Evolutionary conservation across 2,888 invertebrate species (phyloP), one percentile per base, ranked within the genome.

Genomic region (Leptinotarsa rubiginosa): DNA sequence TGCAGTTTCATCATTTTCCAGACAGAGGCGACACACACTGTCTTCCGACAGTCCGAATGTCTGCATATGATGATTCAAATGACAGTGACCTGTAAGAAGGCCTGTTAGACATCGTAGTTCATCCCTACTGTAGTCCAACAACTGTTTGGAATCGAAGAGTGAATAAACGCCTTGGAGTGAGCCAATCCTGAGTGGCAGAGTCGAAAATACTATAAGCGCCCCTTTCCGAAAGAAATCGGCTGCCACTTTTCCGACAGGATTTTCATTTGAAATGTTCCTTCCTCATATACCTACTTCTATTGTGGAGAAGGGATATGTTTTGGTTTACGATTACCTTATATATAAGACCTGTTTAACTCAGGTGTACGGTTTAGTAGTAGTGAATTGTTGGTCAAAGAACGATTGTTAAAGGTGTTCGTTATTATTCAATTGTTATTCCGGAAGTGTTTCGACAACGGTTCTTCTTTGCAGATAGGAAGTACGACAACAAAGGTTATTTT

Each of bases 311-410:
- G 52, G 69, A 69, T 75, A 76, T 79, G 78, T 80, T 78, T 76
- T 79, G 78, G 80, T 79, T 81, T 80, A 80, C 80, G 81, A 81
- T 79, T 76, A 82, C n/a, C 50, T 16, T n/a, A 50, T 50, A 50
- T 81, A 80, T 81, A 83, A 83, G 41, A 83, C 82, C 79, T 79
- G 82, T 81, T 81, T 79, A 78, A 77, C 76, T 72, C 64, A 70
- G 78, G 68, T 77, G 71, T 74, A 69, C 75, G 75, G 79, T 78
- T 41, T 73, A 65, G 68, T 70, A 65, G 69, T 75, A 66, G 65
- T 73, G 72, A 31, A 62, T 70, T 54, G 71, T 47, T 76, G 68
- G 41, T 66, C n/a, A 25, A 16, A 47, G 22, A 49, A 20, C 18
- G 15, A n/a, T 67, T 50, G 50, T 50, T 4, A 16, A n/a, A 50